Evolutionary conservation across 2,797 vertebrate genomes (phyloP).

Genomic region (Chromobotia macracanthus): DNA sequence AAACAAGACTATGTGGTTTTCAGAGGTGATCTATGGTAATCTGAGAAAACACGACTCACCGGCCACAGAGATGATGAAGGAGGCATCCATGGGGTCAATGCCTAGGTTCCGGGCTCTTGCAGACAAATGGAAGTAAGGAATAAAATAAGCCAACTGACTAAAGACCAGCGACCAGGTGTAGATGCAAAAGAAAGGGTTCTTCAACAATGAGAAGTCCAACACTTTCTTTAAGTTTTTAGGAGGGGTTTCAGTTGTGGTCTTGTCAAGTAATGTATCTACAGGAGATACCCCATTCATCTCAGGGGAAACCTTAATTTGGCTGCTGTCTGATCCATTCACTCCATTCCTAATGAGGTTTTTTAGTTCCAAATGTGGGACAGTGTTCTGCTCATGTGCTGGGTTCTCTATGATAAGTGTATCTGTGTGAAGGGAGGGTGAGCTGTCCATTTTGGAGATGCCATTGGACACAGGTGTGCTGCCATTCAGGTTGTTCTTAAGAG

Average conservation of each 20-base stretch:
- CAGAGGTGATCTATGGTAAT: slow-evolving; percentile 13
- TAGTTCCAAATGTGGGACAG: slow-evolving; percentile 66
- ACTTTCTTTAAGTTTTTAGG: slow-evolving; percentile 70
- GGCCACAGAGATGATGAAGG: slow-evolving; percentile 88
- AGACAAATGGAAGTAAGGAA: slow-evolving; percentile 90
- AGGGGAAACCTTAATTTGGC: slow-evolving; percentile 59
- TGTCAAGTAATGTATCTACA: slow-evolving; percentile 60
- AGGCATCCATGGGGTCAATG: slow-evolving; percentile 88
- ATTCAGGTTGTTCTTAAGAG: slow-evolving; percentile 70
- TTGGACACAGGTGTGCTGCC: slow-evolving; percentile 72
- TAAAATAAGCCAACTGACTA: slow-evolving; percentile 90
- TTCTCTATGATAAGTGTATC: slow-evolving; percentile 62
- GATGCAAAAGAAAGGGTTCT: slow-evolving; percentile 89
- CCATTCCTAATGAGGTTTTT: slow-evolving; percentile 69
- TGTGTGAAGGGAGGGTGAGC: slow-evolving; percentile 51
- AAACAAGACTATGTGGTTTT: slow-evolving; percentile 32
- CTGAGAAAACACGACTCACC: slow-evolving; percentile 76
- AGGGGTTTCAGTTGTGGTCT: slow-evolving; percentile 57
- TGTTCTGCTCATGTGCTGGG: slow-evolving; percentile 39
- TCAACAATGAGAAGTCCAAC: slow-evolving; percentile 85
- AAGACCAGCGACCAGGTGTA: slow-evolving; percentile 93
- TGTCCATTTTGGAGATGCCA: slow-evolving; percentile 70
- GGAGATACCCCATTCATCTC: slow-evolving; percentile 71
- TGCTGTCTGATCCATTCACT: slow-evolving; percentile 58
- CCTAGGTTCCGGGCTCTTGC: slow-evolving; percentile 86